Evolutionary conservation across 2,113 vertebrate genomes (phyloP), one percentile per base, ranked within the genome.

Genomic region (Zootoca vivipara): DNA sequence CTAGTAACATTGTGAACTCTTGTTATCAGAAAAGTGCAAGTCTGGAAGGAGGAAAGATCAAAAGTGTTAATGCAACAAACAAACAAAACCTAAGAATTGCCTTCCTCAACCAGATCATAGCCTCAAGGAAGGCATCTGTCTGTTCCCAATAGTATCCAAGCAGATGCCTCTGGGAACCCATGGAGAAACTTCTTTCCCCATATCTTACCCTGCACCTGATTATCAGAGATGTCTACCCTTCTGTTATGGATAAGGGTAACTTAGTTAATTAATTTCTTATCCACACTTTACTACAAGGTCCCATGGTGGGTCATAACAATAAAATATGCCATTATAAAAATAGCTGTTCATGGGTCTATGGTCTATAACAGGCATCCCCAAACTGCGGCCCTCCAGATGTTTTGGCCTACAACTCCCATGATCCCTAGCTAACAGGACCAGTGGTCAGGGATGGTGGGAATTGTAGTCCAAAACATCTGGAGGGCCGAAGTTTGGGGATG

Each of bases 1-100:
- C 72, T 1, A 84, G 78, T 40, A 78, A 8, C 22, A 89, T 16
- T 18, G 62, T 46, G 87, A 69, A 42, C 56, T 75, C 84, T 73
- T 40, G 80, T 83, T 72, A 75, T 87, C 65, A 89, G 74, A 88
- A 72, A 62, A 80, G 91, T 84, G 0, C 22, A 87, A 83, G 65
- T 75, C 20, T 40, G 82, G 85, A 79, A 81, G 85, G 83, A 12
- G 28, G 58, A 78, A 24, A 40, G 89, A 4, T 58, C 9, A 77
- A 73, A 85, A 70, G 69, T 91, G 79, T 75, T 64, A 81, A 90
- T 78, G 86, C 87, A 33, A 65, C 2, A 52, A 33, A 72, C 42
- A 58, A 52, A 18, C 70, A 77, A 24, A 18, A 24, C n/a, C 62
- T 33, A 77, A 65, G 67, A 35, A 8, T 8, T 46, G 3, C 7